Conservation (phyloP, 2,113 vertebrate species). For the Sinocyclocheilus rhinocerous region DNA sequence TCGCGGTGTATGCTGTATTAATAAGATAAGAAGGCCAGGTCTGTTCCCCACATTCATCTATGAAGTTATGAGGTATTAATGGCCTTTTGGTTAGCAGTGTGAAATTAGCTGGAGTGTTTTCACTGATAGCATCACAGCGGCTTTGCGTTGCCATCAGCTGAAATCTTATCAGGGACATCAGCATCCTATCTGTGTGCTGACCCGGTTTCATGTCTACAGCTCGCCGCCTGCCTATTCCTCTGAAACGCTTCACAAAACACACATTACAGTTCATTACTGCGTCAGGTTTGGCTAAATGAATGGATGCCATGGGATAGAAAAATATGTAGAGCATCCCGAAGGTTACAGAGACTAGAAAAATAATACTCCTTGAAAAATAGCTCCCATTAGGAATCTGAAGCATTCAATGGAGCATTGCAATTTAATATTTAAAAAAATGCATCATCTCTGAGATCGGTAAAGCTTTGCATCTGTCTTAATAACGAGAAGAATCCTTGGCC, state of each 20-base stretch:
- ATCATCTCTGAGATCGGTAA: conserved; percentile 34
- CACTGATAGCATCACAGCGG: conserved; percentile 7
- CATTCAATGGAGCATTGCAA: conserved; percentile 47
- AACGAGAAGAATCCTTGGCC: background rate
- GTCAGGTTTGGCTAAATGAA: conserved; percentile 50
- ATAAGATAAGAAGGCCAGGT: conserved; percentile 2
- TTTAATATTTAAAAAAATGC: conserved; percentile 17
- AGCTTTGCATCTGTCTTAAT: conserved; percentile 11
- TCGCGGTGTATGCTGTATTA: background rate
- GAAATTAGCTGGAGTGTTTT: conserved; percentile 29
- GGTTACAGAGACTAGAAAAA: conserved; percentile 43
- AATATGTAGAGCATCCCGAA: conserved; percentile 44
- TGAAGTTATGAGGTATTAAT: conserved; percentile 7
- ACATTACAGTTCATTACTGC: conserved; percentile 49
- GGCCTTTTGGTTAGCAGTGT: conserved; percentile 14
- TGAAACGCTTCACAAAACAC: conserved; percentile 38
- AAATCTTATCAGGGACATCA: conserved; percentile 42
- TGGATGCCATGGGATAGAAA: conserved; percentile 30
- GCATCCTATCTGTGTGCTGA: conserved; percentile 39
- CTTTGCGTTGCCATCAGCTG: background rate
- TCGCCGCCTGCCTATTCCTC: conserved; percentile 34
- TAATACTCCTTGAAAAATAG: conserved; percentile 51
- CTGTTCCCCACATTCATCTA: conserved; percentile 7
- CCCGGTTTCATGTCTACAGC: conserved; percentile 39
- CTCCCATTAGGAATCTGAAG: conserved; percentile 45